A percentile compares a stretch with the other conserved stretches of the same genome.
Evolutionary conservation across 1,140 invertebrate genomes (phyloP).

Genomic region (Neomicropteryx cornuta): DNA sequence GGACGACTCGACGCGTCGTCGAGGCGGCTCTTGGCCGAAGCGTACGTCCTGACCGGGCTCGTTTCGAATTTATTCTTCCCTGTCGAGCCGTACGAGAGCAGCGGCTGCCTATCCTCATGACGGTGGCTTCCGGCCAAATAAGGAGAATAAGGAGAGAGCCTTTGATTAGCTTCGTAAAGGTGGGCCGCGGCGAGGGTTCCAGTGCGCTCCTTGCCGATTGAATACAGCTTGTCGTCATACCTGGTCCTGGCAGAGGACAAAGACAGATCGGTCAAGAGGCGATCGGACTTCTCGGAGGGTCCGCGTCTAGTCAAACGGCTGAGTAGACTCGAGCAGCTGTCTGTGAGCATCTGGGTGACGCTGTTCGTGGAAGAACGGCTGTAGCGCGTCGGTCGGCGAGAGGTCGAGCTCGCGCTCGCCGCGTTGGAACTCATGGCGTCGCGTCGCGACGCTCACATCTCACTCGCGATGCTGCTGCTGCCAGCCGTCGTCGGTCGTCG

Average conservation of each 20-base stretch:
- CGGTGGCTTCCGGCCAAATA: slow-evolving; percentile 21
- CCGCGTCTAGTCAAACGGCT: slow-evolving; percentile 66
- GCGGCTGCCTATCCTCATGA: slow-evolving; percentile 21
- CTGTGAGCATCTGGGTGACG: slow-evolving; percentile 71
- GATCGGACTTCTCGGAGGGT: slow-evolving; percentile 46
- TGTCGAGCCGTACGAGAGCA: slow-evolving; percentile 25
- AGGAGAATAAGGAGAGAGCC: slow-evolving; percentile 25
- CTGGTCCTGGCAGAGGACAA: slow-evolving; percentile 21
- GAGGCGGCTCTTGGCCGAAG: slow-evolving; percentile 22
- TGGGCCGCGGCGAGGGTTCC: slow-evolving; percentile 26
- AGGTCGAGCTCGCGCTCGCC: slow-evolving; percentile 24
- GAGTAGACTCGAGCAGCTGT: slow-evolving; percentile 72
- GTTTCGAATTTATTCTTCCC: slow-evolving; percentile 14
- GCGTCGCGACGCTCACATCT: slow-evolving; percentile 13
- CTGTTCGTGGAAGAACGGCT: slow-evolving; percentile 64
- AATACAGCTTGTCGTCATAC: slow-evolving; percentile 31
- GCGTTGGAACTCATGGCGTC: slow-evolving; percentile 14
- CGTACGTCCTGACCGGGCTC: slow-evolving; percentile 9
- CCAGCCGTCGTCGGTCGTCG: slow-evolving; percentile 12
- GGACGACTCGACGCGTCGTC: slow-evolving; percentile 29
- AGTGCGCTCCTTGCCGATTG: slow-evolving; percentile 21
- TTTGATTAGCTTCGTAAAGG: slow-evolving; percentile 33
- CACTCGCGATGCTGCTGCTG: slow-evolving; percentile 20
- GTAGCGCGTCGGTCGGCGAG: slow-evolving; percentile 53
- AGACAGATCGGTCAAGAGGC: slow-evolving; percentile 20